Conservation (phyloP, 2,888 invertebrate genomes). For the Phyllotreta striolata region DNA sequence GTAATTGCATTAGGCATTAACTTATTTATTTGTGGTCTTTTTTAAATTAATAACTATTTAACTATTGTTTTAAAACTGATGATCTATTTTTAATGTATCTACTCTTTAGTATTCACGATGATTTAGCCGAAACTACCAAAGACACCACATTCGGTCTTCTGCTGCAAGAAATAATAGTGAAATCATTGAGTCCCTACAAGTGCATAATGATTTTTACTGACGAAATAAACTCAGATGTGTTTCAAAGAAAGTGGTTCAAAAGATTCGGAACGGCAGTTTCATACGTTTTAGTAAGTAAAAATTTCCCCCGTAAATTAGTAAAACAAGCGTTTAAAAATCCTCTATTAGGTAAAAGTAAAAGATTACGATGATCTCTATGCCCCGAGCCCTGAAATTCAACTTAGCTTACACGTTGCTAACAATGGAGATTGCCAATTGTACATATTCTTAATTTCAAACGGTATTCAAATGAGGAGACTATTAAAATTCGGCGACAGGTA, state of each 20-base stretch:
- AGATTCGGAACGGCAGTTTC: constrained; percentile 61
- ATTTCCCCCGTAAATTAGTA: too few relatives aligned
- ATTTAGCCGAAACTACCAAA: constrained; percentile 22
- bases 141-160: constrained; percentile 44
- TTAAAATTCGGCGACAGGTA: constrained; percentile 76
- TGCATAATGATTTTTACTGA: constrained; percentile 67
- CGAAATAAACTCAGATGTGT: constrained; percentile 64
- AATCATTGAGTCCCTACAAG: constrained; percentile 55
- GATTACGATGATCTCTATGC: constrained; percentile 69
- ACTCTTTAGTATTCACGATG: constrained; percentile 28
- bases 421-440: constrained; percentile 75
- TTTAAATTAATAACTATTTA: too few relatives aligned
- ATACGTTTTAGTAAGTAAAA: constrained; percentile 63
- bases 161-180: constrained; percentile 55
- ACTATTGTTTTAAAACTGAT: too few relatives aligned
- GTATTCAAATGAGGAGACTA: constrained; percentile 71
- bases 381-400: constrained; percentile 68
- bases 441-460: constrained; percentile 76
- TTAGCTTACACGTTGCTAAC: constrained; percentile 66
- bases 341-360: constrained; percentile 21
- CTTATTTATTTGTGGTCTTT: too few relatives aligned
- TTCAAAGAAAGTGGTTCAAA: constrained; percentile 63
- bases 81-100: too few relatives aligned
- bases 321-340: too few relatives aligned
- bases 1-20: too few relatives aligned